Conservation (phyloP, 2,888 invertebrate genomes). For the Polydrusus pterygomalis region DNA sequence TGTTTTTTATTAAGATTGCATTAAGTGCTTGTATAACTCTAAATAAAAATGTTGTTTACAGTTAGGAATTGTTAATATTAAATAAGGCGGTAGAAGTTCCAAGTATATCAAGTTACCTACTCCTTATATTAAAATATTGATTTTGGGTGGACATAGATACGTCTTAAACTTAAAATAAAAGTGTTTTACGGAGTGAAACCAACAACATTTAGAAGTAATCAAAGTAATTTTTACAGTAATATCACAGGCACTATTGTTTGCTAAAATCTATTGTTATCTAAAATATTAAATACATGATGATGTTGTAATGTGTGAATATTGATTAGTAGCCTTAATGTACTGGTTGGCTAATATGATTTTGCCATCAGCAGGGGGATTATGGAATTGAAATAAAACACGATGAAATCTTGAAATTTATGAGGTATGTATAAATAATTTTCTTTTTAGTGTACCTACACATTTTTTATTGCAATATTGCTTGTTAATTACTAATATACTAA, state of each 20-base stretch:
- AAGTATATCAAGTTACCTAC: constrained; percentile 59
- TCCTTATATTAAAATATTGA: constrained; percentile 66
- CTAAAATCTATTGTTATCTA: background rate
- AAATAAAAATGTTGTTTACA: constrained; percentile 19
- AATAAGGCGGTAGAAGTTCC: constrained; percentile 22
- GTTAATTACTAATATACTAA: too few species aligned
- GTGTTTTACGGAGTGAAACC: constrained; percentile 29
- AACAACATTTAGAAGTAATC: constrained; percentile 1
- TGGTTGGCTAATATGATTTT: constrained; percentile 49
- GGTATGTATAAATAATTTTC: constrained; percentile 32
- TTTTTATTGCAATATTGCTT: too few species aligned
- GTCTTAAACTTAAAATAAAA: constrained; percentile 54
- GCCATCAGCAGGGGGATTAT: constrained; percentile 16
- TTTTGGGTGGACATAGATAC: constrained; percentile 66
- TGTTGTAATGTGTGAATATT: constrained; percentile 46
- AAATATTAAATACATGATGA: background rate
- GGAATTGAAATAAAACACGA: constrained; percentile 3
- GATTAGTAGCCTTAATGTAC: constrained; percentile 48
- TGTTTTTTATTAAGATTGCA: constrained; percentile 42
- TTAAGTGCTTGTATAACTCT: constrained; percentile 37
- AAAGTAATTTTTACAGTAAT: constrained; percentile 20
- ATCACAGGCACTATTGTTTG: background rate
- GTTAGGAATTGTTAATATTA: constrained; percentile 16
- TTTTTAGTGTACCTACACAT: background rate
- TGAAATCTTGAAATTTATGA: constrained; percentile 27